Evolutionary conservation across 2,113 vertebrate genomes (phyloP), one percentile per base, ranked within the genome.

Genomic region (Petrocephalus microphthalmus): DNA sequence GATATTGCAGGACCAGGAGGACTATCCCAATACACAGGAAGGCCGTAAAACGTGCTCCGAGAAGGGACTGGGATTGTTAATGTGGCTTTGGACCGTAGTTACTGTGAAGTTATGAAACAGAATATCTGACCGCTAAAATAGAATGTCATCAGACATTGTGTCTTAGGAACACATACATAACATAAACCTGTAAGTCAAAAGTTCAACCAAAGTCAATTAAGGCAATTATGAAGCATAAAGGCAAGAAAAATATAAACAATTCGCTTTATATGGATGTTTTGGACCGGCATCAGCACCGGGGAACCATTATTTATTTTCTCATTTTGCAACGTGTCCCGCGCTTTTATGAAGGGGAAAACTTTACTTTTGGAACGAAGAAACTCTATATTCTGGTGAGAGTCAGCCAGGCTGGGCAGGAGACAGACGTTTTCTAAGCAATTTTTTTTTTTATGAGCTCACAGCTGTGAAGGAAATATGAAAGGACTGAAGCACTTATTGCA

Each of bases 391-490:
- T 54, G 52, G 52, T 56, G n/a, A 29, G 52, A 54, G 22, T 51
- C 15, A 37, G 84, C 49, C 52, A 20, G 49, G 8, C 84, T 56
- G 84, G 84, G n/a, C 51, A 85, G 84, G 52, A 54, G 56, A 5
- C 51, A 54, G 15, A 54, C 84, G n/a, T 84, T 84, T 85, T 85
- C 29, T 56, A 85, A 85, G 51, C 37, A 85, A 33, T 25, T 74
- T 84, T 6, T 84, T 84, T 84, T 45, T 52, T 51, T 84, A 84
- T 3, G 52, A 54, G 51, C 52, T 85, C 84, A 54, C 52, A 54
- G 84, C 84, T 85, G 84, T 54, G 51, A 54, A 85, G 29, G 37
- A 85, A 85, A 85, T 54, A 85, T 85, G 84, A 54, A 54, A 33
- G 25, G 84, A 19, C 52, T 54, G 53, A 53, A 85, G 51, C n/a